These are phyloP conservation scores for Synchiropus splendidus DNA, from an alignment of 2,113 vertebrate species.

Conservation along the genomic window DNA sequence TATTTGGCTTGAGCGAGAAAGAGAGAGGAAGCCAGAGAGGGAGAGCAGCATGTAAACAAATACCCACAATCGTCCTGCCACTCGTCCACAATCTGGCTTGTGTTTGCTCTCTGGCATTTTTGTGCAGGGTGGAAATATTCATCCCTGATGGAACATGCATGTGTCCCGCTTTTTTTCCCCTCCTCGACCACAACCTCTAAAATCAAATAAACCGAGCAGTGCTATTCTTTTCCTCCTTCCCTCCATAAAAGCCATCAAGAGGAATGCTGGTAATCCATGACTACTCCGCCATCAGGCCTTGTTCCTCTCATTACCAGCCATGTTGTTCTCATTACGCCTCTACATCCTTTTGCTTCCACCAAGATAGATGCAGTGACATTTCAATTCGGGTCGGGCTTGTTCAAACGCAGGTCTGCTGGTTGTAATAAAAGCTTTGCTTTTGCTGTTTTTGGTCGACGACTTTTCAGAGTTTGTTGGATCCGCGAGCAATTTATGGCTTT, in stretches of 20 bases:
- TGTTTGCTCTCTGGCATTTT: conserved; percentile 59
- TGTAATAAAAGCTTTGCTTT: too few species aligned
- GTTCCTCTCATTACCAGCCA: conserved; percentile 6
- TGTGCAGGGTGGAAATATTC: conserved; percentile 64
- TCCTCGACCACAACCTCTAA: conserved; percentile 53
- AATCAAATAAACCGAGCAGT: conserved; percentile 64
- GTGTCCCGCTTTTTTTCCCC: conserved; percentile 50
- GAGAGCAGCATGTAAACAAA: conserved; percentile 59
- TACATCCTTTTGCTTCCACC: conserved; percentile 3
- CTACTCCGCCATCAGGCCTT: conserved; percentile 4
- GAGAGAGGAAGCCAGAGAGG: conserved; percentile 19
- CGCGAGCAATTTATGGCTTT: too few species aligned
- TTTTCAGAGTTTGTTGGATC: too few species aligned
- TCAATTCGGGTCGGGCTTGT: too few species aligned
- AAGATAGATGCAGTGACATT: conserved; percentile 1
- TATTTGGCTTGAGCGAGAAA: conserved; percentile 27
- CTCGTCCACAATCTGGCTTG: conserved; percentile 61
- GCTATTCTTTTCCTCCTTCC: conserved; percentile 45
- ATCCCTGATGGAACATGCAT: conserved; percentile 65
- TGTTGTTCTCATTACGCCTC: conserved; percentile 5
- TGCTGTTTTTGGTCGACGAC: too few species aligned
- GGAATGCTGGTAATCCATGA: conserved; percentile 34
- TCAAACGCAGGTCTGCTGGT: too few species aligned
- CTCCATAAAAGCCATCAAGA: conserved; percentile 62
- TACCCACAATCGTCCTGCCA: conserved; percentile 52